Evolutionary conservation across 2,113 vertebrate species (phyloP), one percentile per base, ranked within the genome.

Genomic region (Anarhynchus alexandrinus): DNA sequence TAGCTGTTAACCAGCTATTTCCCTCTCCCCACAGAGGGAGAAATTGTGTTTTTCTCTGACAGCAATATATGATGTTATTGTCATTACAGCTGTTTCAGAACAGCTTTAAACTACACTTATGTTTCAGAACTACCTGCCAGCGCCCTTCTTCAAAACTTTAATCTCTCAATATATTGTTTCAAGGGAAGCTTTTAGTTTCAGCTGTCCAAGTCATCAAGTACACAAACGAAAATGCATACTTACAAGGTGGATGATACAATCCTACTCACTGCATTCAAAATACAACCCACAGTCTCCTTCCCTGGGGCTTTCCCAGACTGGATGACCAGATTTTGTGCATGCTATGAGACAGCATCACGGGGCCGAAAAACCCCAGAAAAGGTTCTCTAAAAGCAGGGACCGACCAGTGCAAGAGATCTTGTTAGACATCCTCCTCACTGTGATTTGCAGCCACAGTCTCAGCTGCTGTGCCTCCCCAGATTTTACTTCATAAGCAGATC

Each of bases 1-100:
- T 43, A 76, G 77, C 78, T 80, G 74, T 90, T 97, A 96, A 89
- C 86, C 79, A 95, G 89, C 78, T 82, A 94, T 82, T 95, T 83
- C 81, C 78, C 66, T 62, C 54, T 95, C 89, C 87, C 66, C n/a
- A 70, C n/a, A 85, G 78, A 90, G 62, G 55, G 90, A 86, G 54
- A 94, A 94, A 93, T 6, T 32, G 61, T 86, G 57, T 38, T 95
- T 93, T 73, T 55, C 86, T 95, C 74, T 83, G 84, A 94, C 93
- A 90, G 78, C 71, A 93, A 66, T 81, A 66, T 82, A 49, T n/a
- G 83, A 89, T 70, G 71, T 73, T 52, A 91, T 51, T 88, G 90
- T 83, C 88, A 91, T 90, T 93, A 91, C 43, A 86, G 57, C 64
- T 91, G 76, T 84, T 96, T 92, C 45, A 80, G 66, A 97, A 93